Evolutionary conservation across 2,113 vertebrate species (phyloP).

Genomic region (Myanophis thanlyinensis): DNA sequence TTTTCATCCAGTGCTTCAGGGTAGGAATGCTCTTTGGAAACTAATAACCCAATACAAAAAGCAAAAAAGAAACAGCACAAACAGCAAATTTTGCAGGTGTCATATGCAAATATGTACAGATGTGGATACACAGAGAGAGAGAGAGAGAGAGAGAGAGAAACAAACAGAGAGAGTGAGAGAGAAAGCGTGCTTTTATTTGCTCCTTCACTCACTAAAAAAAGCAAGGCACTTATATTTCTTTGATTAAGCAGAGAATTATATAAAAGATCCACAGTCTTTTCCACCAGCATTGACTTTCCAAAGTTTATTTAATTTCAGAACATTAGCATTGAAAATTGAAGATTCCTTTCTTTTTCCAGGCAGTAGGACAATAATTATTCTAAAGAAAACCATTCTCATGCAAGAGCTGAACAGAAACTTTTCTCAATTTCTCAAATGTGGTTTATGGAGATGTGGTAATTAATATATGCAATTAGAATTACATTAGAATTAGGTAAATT

Average conservation of each 20-base stretch:
- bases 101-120: background rate
- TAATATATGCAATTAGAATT: conserved; percentile 22
- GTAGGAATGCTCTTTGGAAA: background rate
- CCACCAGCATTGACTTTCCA: background rate
- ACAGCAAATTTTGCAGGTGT: background rate
- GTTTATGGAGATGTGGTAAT: background rate
- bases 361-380: background rate
- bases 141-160: too few relatives aligned
- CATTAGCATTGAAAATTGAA: background rate
- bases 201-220: background rate
- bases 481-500: background rate
- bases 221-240: background rate
- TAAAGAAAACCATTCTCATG: background rate
- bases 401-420: background rate
- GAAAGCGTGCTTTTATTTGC: background rate
- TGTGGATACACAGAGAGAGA: background rate
- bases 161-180: too few relatives aligned
- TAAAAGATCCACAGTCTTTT: background rate
- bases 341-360: background rate
- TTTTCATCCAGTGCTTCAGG: background rate
- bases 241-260: background rate
- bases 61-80: background rate
- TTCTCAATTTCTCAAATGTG: background rate
- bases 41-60: background rate
- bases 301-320: background rate